Evolutionary conservation across 2,113 vertebrate species (phyloP).

Genomic region (Petrocephalus microphthalmus): DNA sequence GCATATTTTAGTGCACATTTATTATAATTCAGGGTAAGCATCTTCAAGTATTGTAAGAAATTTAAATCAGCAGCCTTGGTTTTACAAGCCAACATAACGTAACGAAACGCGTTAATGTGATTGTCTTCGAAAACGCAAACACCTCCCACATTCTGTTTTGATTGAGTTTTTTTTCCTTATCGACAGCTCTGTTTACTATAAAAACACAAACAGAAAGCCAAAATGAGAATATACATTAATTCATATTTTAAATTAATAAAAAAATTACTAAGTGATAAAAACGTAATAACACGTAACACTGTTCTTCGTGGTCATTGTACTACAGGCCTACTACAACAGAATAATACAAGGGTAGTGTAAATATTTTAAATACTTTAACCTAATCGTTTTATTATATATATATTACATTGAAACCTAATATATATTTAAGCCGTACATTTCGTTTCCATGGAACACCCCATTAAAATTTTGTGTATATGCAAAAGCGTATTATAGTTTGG

Average conservation of each 20-base stretch:
- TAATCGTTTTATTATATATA: background rate
- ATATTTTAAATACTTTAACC: background rate
- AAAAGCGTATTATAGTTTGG: background rate
- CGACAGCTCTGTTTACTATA: background rate
- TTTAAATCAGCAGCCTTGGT: background rate
- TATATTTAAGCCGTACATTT: background rate
- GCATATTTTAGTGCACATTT: background rate
- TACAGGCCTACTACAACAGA: background rate
- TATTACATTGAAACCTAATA: background rate
- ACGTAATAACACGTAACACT: background rate
- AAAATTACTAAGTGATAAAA: background rate
- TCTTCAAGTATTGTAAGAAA: background rate
- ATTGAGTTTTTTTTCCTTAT: background rate
- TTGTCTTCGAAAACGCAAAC: background rate
- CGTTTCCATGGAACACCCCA: background rate
- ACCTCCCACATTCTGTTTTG: background rate
- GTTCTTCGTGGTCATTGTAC: background rate
- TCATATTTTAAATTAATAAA: background rate
- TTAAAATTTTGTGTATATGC: background rate
- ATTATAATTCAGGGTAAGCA: background rate
- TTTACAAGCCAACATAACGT: background rate
- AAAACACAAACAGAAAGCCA: background rate
- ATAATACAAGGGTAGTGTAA: background rate
- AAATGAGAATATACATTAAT: background rate
- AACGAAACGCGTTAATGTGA: background rate